Evolutionary conservation across 1,140 invertebrate species (phyloP).

Genomic region (Homarus americanus): DNA sequence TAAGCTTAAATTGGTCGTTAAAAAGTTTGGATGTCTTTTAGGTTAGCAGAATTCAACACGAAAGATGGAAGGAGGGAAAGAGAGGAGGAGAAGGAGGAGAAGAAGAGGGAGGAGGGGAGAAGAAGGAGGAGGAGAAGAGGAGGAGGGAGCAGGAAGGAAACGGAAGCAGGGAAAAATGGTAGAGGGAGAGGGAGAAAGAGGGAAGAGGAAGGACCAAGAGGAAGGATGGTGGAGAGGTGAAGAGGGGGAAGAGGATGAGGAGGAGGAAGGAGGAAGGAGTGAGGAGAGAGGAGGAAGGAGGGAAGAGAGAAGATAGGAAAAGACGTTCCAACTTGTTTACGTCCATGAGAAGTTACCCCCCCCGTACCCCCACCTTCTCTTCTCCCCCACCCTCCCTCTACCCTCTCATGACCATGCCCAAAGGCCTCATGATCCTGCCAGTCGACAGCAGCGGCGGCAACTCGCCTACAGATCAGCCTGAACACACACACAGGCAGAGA

Average conservation of each 20-base stretch:
- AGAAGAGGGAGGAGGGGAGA: background rate
- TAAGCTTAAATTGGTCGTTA: constrained; percentile 5
- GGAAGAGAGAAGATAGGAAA: too few relatives aligned
- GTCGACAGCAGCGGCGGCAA: too few relatives aligned
- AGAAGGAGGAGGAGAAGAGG: background rate
- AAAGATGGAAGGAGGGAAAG: background rate
- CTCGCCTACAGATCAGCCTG: too few relatives aligned
- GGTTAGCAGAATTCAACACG: background rate
- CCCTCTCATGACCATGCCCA: too few relatives aligned
- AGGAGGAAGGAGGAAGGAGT: background rate
- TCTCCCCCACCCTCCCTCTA: too few relatives aligned
- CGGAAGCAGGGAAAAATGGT: background rate
- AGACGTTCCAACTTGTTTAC: too few relatives aligned
- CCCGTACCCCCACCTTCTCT: too few relatives aligned
- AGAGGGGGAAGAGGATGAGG: background rate
- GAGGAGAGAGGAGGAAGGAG: background rate
- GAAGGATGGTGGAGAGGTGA: background rate
- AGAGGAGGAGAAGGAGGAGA: background rate
- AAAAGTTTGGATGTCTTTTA: constrained; percentile 6
- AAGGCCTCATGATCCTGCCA: too few relatives aligned
- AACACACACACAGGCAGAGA: too few relatives aligned
- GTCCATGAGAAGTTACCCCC: too few relatives aligned
- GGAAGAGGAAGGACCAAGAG: background rate
- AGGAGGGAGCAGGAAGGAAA: background rate
- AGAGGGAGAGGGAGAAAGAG: background rate